A percentile compares a stretch with the other conserved stretches of the same genome.
phyloP scores from a whole-genome alignment of 2,888 invertebrate species.

The Drosophila borborema region DNA sequence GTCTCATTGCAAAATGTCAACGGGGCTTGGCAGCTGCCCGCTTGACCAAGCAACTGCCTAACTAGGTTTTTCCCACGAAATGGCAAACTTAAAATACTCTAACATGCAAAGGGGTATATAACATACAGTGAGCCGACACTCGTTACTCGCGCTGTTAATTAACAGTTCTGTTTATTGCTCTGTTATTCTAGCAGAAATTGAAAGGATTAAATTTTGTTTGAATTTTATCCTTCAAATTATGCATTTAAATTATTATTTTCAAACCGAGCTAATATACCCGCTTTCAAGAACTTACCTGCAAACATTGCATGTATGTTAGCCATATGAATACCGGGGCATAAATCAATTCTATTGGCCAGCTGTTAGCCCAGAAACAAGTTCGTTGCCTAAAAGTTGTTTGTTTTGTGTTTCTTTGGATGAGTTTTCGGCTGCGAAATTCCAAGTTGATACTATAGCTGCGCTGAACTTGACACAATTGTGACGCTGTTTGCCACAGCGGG shows the following conservation, averaged over 20 bases:
- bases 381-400: constrained; percentile 60
- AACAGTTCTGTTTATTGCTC: not conserved
- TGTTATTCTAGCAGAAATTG: not conserved
- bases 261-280: not conserved
- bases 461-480: constrained; percentile 69
- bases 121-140: not conserved
- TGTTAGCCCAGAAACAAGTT: constrained; percentile 44
- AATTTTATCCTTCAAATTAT: not conserved
- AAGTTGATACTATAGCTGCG: constrained; percentile 38
- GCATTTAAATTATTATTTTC: not conserved
- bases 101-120: not conserved
- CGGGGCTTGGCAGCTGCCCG: constrained; percentile 36
- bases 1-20: constrained; percentile 37
- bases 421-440: constrained; percentile 45
- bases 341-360: constrained; percentile 37
- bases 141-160: not conserved
- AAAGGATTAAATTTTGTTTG: not conserved
- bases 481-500: constrained; percentile 4
- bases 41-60: constrained; percentile 14
- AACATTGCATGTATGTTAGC: not conserved
- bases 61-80: constrained; percentile 13
- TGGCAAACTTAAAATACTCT: not conserved
- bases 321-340: not conserved
- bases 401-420: constrained; percentile 31
- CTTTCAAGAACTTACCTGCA: not conserved